Evolutionary conservation across 2,888 invertebrate genomes (phyloP).

Genomic region (Zootermopsis nevadensis): DNA sequence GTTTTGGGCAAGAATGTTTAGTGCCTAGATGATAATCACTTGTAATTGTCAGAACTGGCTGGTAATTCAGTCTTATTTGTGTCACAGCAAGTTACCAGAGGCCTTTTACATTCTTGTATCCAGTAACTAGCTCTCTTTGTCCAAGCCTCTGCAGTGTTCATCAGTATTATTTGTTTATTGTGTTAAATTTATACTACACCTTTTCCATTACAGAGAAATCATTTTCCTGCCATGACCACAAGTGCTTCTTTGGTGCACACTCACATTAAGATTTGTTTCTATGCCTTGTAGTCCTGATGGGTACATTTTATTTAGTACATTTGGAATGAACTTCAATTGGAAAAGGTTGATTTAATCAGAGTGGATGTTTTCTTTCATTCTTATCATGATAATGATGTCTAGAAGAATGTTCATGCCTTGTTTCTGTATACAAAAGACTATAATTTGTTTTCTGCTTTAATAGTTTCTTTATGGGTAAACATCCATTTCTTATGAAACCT

Average conservation of each 20-base stretch:
- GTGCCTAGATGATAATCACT: conserved; percentile 33
- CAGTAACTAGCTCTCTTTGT: neutral
- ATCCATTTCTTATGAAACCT: no score
- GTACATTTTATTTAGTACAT: neutral
- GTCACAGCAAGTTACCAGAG: conserved; percentile 8
- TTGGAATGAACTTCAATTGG: neutral
- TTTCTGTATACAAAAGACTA: neutral
- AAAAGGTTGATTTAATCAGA: neutral
- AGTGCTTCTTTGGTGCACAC: neutral
- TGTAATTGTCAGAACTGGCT: neutral
- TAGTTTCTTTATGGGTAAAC: no score
- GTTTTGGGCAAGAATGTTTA: conserved; percentile 5
- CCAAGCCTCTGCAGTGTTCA: neutral
- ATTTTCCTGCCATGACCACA: neutral
- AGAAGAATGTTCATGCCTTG: neutral
- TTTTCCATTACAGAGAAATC: neutral
- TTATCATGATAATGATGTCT: neutral
- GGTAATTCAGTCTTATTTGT: conserved; percentile 20
- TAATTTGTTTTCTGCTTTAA: neutral
- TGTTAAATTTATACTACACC: neutral
- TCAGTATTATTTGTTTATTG: neutral
- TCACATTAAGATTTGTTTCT: neutral
- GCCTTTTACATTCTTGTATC: conserved; percentile 7
- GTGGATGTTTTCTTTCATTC: neutral
- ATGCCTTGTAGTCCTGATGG: neutral